A percentile compares a stretch with the other conserved stretches of the same genome.
phyloP scores from a whole-genome alignment of 2,797 vertebrate species.

The Eulemur albifrons region DNA sequence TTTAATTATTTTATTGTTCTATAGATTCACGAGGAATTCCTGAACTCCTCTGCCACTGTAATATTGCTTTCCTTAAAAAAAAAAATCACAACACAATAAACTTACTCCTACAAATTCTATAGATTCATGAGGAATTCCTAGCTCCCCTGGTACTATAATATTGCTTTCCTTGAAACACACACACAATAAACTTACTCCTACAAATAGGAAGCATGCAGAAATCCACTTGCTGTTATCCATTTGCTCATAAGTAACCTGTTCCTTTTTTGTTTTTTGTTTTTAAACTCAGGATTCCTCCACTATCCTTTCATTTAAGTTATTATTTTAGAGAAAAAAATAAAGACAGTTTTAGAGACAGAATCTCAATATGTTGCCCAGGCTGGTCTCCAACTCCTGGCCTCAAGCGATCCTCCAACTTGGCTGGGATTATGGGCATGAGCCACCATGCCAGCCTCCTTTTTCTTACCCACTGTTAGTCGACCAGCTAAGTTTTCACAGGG shows the following conservation, averaged over 20 bases:
- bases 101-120: neutral
- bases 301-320: neutral
- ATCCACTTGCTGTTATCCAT: neutral
- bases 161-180: neutral
- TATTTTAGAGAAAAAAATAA: neutral
- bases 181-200: neutral
- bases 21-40: neutral
- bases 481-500: neutral
- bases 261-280: neutral
- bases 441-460: neutral
- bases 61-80: neutral
- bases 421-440: neutral
- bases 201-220: neutral
- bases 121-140: neutral
- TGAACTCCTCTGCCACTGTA: neutral
- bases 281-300: neutral
- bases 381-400: neutral
- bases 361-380: neutral
- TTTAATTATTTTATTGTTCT: neutral
- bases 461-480: neutral
- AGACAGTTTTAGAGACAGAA: neutral
- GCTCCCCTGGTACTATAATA: neutral
- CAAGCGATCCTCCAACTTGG: neutral
- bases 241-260: neutral
- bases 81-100: neutral